Percentiles rank a stretch among this genome's conserved stretches.
These are phyloP conservation scores for Microcebus lehilahytsara DNA, from an alignment of 2,113 vertebrate species.

Conservation along the genomic window DNA sequence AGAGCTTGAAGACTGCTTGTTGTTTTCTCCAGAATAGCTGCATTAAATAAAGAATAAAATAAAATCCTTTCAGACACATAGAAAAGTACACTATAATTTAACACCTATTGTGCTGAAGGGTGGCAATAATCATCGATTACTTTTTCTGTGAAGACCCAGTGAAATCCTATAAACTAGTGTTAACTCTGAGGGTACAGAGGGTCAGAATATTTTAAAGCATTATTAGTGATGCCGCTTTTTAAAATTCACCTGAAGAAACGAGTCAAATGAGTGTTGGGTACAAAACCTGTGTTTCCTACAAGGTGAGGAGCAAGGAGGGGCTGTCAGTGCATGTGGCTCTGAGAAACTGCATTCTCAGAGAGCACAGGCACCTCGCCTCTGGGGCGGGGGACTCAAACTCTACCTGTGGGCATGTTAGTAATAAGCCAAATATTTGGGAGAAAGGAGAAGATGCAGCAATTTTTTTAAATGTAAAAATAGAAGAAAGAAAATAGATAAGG, in stretches of 20 bases:
- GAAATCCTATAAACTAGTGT: constrained; percentile 58
- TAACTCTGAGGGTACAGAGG: constrained; percentile 62
- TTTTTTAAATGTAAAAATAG: not conserved
- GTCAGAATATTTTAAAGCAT: constrained; percentile 60
- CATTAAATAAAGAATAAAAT: constrained; percentile 40
- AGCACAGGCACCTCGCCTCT: not conserved
- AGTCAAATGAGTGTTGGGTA: not conserved
- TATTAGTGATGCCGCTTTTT: not conserved
- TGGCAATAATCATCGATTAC: constrained; percentile 69
- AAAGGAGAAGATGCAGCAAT: not conserved
- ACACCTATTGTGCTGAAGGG: constrained; percentile 49
- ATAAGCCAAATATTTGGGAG: not conserved
- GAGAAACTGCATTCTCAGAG: not conserved
- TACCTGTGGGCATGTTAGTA: not conserved
- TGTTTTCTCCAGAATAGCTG: not conserved
- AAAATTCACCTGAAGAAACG: not conserved
- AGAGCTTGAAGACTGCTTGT: not conserved
- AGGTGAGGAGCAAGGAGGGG: no score
- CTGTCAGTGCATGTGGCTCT: not conserved
- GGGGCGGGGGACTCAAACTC: not conserved
- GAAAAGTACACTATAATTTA: constrained; percentile 51
- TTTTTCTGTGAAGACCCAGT: constrained; percentile 57
- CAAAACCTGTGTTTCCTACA: not conserved
- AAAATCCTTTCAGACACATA: constrained; percentile 27
- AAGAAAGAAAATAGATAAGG: not conserved